These are phyloP conservation scores for Coreoperca whiteheadi DNA, from an alignment of 2,113 vertebrate genomes.

Conservation along the genomic window DNA sequence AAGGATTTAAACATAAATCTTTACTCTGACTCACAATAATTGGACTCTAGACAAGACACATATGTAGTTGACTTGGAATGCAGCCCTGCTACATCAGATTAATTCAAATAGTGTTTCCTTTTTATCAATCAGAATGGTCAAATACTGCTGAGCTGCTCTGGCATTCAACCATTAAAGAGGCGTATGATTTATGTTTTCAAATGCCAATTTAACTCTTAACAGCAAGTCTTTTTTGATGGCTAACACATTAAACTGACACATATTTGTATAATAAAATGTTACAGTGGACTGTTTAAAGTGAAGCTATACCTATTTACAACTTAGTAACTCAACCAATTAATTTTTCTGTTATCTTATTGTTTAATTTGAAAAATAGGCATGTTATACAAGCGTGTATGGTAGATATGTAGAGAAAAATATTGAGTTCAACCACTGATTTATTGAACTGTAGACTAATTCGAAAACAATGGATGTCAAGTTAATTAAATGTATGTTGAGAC, in stretches of 20 bases:
- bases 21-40: background rate
- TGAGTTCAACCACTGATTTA: slow-evolving; percentile 31
- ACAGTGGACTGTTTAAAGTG: background rate
- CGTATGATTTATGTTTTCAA: background rate
- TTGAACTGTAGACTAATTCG: slow-evolving; percentile 21
- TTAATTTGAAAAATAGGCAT: background rate
- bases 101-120: slow-evolving; percentile 1
- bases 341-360: background rate
- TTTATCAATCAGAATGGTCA: background rate
- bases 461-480: slow-evolving; percentile 44
- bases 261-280: background rate
- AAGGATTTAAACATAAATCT: background rate
- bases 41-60: background rate
- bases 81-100: background rate
- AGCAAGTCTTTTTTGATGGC: background rate
- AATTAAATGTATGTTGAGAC: slow-evolving; percentile 21
- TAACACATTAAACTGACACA: background rate
- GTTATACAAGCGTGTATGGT: background rate
- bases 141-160: background rate
- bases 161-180: background rate
- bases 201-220: background rate
- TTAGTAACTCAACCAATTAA: background rate
- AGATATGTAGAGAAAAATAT: background rate
- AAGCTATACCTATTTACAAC: background rate
- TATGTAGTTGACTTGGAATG: background rate